Base-by-base conservation (phyloP, 2,113 vertebrate genomes). In the Ochotona princeps region DNA sequence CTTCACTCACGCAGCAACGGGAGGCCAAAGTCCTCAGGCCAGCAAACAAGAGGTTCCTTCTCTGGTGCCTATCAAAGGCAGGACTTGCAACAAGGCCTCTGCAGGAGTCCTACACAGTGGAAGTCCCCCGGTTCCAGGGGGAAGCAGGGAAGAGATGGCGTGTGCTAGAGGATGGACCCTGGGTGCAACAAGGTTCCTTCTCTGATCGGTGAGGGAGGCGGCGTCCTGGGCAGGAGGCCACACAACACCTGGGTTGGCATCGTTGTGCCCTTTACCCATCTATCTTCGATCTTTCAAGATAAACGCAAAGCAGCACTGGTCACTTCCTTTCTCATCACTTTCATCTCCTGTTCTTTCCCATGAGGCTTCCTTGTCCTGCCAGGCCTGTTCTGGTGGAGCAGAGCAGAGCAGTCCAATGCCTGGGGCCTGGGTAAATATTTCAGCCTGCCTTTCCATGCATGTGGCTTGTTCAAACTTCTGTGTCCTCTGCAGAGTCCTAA, bases 151-250 rank as follows among this genome's bases (percentile, higher is more conserved):
- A 86, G 78, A 91, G 73, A 75, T 0, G 28, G 57, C 57, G 11
- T 84, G 18, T 66, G 63, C n/a, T 78, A 90, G 87, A 61, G 78
- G 81, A 78, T 63, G 65, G 51, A 76, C 51, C 74, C 3, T 61
- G 88, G 60, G 69, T 63, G 30, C 65, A 80, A 83, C 65, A 54
- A 94, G 11, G 83, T n/a, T 60, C 61, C 17, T 3, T 65, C 74
- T 93, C 61, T 67, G 82, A 94, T 66, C 91, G 87, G 85, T 73
- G 69, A 78, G 49, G 87, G 73, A 80, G 54, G 76, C 79, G 75
- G 23, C 61, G 76, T 81, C 49, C 70, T 79, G 47, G 86, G 94
- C 91, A 83, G 30, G 74, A 94, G 26, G 86, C 92, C 89, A 95
- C 75, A 30, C 35, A 49, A 89, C 69, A 65, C 66, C 51, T 9